Base-by-base conservation (phyloP, 2,113 vertebrate genomes). In the Neomonachus schauinslandi region DNA sequence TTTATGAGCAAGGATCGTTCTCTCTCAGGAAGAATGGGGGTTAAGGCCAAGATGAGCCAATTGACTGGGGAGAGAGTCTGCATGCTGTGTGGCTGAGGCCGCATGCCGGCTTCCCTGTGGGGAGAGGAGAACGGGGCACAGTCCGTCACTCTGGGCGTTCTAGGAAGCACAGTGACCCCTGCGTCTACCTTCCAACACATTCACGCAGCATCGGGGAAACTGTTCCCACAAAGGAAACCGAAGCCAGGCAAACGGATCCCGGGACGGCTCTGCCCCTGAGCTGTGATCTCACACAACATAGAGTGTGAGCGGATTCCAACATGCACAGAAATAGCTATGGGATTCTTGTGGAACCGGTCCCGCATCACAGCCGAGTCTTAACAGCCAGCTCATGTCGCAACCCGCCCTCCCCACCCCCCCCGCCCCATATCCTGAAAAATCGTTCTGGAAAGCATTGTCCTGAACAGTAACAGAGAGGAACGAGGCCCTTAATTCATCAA, bases 221-320 rank as follows among this genome's bases (percentile, higher is more conserved):
- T n/a, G 9, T 5, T 5, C 42, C 31, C 42, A 14, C 19, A 21
- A 21, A 63, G n/a, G 28, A 63, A 65, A n/a, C 5, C 21, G 5
- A 3, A 16, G 28, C 3, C 33, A 2, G 24, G 36, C 9, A 22
- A 31, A 1, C 33, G 6, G 46, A n/a, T 33, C 5, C 49, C 5
- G 51, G 31, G 6, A 19, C 0, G 2, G 51, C 11, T 7, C 1
- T 55, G 6, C 1, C 5, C 18, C 18, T 1, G 1, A 55, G 36
- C 28, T 49, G 22, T 7, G 24, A 49, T 16, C 36, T 2, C 55
- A 79, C 4, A 19, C 14, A 19, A n/a, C 21, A 22, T 11, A 22
- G 1, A 28, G 11, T 4, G 1, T 6, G 4, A 36, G 24, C 0
- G 4, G 39, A 8, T 2, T 4, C 5, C 1, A 0, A 5, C 55